A percentile compares a stretch with the other conserved stretches of the same genome.
Evolutionary conservation across 2,888 invertebrate genomes (phyloP).

Genomic region (Octodonta nipae): DNA sequence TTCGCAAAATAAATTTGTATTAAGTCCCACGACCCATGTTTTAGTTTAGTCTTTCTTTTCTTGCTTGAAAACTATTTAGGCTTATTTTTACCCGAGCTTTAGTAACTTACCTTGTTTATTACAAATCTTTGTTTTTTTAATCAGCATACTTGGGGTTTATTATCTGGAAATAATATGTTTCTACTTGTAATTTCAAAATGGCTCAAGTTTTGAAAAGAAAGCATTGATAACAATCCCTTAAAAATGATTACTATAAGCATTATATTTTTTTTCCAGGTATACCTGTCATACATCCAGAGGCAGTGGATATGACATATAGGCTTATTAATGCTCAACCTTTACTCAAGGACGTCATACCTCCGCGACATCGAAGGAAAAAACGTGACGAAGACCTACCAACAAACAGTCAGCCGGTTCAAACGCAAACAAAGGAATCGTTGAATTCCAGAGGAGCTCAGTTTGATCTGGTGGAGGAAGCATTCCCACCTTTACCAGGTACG

Average conservation of each 20-base stretch:
- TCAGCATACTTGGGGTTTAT: background rate
- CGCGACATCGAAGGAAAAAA: conserved; percentile 35
- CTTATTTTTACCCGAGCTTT: too few relatives aligned
- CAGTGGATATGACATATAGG: conserved; percentile 21
- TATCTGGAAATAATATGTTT: too few relatives aligned
- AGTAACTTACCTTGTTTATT: background rate
- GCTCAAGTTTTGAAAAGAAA: too few relatives aligned
- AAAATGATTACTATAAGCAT: background rate
- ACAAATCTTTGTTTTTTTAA: background rate
- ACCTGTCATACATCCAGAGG: conserved; percentile 19
- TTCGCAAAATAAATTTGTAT: too few relatives aligned
- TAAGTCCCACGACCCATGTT: too few relatives aligned
- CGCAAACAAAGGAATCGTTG: conserved; percentile 15
- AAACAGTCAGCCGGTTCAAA: conserved; percentile 14
- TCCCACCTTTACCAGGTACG: conserved; percentile 64
- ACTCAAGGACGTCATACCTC: conserved; percentile 33
- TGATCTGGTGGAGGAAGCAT: conserved; percentile 65
- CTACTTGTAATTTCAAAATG: too few relatives aligned
- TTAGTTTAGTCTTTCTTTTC: too few relatives aligned
- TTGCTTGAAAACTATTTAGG: too few relatives aligned
- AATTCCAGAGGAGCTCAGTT: conserved; percentile 48
- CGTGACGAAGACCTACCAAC: conserved; percentile 16
- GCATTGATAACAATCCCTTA: too few relatives aligned
- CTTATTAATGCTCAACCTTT: conserved; percentile 17
- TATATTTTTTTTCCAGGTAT: conserved; percentile 12